phyloP scores from a whole-genome alignment of 2,888 invertebrate species.

The Parnassius smintheus region DNA sequence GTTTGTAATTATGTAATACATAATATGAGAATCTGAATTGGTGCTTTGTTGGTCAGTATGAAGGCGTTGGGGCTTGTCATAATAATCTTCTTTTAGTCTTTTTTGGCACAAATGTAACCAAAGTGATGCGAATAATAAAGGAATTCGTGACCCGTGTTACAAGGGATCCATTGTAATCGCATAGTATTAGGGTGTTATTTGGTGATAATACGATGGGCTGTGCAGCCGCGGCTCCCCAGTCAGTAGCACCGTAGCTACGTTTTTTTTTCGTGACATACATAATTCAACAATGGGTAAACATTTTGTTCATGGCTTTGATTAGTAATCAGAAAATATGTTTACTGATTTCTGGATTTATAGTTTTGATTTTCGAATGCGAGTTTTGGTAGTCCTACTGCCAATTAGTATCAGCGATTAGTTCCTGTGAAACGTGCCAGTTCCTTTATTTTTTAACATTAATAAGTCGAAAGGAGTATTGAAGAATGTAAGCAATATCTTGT shows the following conservation, averaged over 20 bases:
- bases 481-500: no score
- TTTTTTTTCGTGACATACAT: conserved; percentile 43
- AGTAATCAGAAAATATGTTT: no score
- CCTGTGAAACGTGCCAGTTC: no score
- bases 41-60: conserved; percentile 15
- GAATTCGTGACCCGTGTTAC: conserved; percentile 56
- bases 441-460: no score
- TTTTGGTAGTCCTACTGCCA: no score
- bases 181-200: conserved; percentile 72
- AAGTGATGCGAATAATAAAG: conserved; percentile 54
- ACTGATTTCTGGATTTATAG: no score
- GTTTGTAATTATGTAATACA: background rate
- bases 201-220: conserved; percentile 63
- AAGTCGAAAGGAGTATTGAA: no score
- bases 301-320: no score
- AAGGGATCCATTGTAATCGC: conserved; percentile 59
- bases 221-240: conserved; percentile 26
- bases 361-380: no score
- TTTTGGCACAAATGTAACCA: conserved; percentile 55
- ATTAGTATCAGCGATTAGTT: no score
- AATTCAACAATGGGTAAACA: conserved; percentile 6
- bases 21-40: background rate
- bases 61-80: conserved; percentile 23
- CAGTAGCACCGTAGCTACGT: conserved; percentile 26
- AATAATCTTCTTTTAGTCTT: conserved; percentile 27